Conservation (phyloP, 2,113 vertebrate species). For the Picathartes gymnocephalus region DNA sequence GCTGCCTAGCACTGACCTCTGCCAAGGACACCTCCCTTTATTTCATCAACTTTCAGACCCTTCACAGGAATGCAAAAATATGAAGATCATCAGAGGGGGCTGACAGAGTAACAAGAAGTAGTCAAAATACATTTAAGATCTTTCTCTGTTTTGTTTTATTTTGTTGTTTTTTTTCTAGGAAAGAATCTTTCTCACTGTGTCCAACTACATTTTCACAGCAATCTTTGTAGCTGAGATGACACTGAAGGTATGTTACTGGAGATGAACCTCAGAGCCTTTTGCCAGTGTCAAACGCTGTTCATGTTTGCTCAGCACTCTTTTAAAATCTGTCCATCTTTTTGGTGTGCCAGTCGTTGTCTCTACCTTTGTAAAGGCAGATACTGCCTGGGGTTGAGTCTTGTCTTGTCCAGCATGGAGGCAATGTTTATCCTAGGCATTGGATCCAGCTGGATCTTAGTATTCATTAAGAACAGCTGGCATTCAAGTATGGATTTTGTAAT, state of each 20-base stretch:
- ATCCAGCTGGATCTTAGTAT: background rate
- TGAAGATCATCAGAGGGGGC: background rate
- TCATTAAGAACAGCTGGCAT: background rate
- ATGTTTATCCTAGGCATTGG: background rate
- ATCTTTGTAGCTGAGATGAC: constrained; percentile 98
- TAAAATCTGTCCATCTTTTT: background rate
- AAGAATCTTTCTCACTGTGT: constrained; percentile 91
- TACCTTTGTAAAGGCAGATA: background rate
- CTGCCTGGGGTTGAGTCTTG: background rate
- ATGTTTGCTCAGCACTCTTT: background rate
- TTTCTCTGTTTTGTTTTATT: background rate
- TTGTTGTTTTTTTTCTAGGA: constrained; percentile 73
- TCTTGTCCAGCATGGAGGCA: background rate
- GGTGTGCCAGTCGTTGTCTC: background rate
- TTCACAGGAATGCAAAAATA: background rate
- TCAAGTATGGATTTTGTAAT: background rate
- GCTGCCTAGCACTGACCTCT: background rate
- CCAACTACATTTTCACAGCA: constrained; percentile 97
- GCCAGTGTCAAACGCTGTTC: background rate
- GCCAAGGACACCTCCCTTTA: background rate
- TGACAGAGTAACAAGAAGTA: background rate
- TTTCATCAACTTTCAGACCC: background rate
- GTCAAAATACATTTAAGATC: background rate
- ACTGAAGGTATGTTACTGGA: constrained; percentile 81
- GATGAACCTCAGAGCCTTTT: background rate